Evolutionary conservation across 2,797 vertebrate species (phyloP), one percentile per base, ranked within the genome.

Genomic region (Anisognathus igniventris): DNA sequence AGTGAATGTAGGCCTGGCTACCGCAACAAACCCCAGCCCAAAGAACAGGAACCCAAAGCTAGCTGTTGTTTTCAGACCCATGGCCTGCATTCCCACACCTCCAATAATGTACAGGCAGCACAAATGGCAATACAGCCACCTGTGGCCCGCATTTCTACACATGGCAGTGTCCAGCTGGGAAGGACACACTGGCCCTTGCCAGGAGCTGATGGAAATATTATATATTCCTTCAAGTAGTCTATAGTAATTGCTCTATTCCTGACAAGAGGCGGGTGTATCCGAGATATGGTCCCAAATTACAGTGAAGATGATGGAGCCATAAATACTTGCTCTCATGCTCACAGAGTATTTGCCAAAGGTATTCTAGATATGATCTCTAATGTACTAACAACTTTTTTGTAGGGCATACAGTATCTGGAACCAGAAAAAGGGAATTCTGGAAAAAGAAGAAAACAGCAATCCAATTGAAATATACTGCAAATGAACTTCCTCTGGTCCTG

Each of bases 1-100:
- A 76, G 64, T 0, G 0, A 51, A 77, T 0, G 0, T 2, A 17
- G 54, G 27, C 35, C 70, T 74, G 65, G 45, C 51, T 68, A 57
- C 12, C 4, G 7, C 31, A 83, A 30, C 28, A 90, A 56, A 33
- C 5, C 22, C 23, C 12, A 74, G 57, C 35, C 33, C 35, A 23
- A 81, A 78, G 21, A 58, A 45, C 56, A 87, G 68, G 37, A 76
- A 70, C 35, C 5, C 51, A 72, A 76, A 72, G 27, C 15, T 3
- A 79, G 56, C 2, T 14, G 58, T 2, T 81, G 42, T 18, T 79
- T 71, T 60, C 64, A 57, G 71, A 79, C 40, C 51, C 24, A 28
- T 3, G 51, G 30, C 33, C 60, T 22, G 17, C 31, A 87, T 42
- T 93, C 27, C 37, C 77, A 64, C 0, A 0, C 27, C 65, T 47